Conservation (phyloP, 2,888 invertebrate species). For the Halictus quadricinctus region DNA sequence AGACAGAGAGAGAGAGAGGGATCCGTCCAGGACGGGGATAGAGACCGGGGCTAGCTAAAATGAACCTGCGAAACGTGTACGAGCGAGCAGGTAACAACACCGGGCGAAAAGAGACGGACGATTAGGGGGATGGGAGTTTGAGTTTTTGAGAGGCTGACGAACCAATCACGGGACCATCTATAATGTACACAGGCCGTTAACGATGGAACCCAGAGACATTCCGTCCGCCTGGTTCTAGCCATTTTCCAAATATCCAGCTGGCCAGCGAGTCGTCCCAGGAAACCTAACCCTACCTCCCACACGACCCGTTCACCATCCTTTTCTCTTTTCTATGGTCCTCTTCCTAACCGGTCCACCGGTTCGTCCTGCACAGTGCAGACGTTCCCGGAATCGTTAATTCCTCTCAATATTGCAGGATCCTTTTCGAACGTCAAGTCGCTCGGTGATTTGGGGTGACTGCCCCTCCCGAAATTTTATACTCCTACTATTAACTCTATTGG, state of each 20-base stretch:
- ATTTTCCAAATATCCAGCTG: constrained; percentile 72
- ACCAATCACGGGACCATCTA: constrained; percentile 79
- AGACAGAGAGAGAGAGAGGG: background rate
- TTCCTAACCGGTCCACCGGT: constrained; percentile 51
- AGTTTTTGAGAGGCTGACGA: constrained; percentile 77
- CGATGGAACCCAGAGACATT: constrained; percentile 73
- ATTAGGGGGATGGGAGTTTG: constrained; percentile 52
- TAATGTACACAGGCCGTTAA: constrained; percentile 78
- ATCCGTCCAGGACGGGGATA: constrained; percentile 14
- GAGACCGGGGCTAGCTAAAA: constrained; percentile 59
- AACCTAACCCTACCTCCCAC: constrained; percentile 55
- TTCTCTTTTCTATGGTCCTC: constrained; percentile 64
- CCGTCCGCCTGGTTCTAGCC: constrained; percentile 68
- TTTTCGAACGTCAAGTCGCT: constrained; percentile 67
- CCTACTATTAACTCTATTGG: background rate
- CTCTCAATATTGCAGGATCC: constrained; percentile 77
- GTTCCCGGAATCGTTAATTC: constrained; percentile 79
- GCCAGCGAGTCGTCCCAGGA: constrained; percentile 67
- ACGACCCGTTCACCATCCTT: constrained; percentile 30
- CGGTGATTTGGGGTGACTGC: constrained; percentile 16
- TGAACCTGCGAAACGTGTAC: constrained; percentile 69
- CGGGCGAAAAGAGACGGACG: constrained; percentile 54
- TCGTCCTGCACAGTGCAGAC: constrained; percentile 66
- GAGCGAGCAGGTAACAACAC: constrained; percentile 43
- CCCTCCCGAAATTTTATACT: constrained; percentile 6